Conservation (phyloP, 2,113 vertebrate species). For the Perognathus longimembris region DNA sequence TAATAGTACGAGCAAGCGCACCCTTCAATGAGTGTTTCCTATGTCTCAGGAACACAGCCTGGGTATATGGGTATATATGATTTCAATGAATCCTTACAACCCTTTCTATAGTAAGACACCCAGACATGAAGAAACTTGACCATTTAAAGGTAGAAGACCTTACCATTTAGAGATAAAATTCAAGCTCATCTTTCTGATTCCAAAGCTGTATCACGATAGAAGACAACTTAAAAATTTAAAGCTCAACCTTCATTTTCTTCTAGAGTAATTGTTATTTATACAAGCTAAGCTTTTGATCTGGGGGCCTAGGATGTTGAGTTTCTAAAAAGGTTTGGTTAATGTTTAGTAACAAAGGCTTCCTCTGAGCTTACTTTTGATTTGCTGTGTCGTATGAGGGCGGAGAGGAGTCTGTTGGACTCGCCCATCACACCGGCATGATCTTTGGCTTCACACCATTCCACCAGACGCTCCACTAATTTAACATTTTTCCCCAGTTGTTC, state of each 20-base stretch:
- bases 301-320: neutral
- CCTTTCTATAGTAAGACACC: neutral
- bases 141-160: neutral
- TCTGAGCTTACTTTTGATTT: conserved; percentile 94
- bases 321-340: neutral
- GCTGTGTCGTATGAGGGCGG: conserved; percentile 98
- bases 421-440: conserved; percentile 99
- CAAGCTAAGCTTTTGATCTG: neutral
- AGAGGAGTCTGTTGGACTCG: conserved; percentile 97
- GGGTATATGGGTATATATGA: neutral
- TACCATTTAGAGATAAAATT: neutral
- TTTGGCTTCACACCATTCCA: conserved; percentile 99
- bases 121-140: neutral
- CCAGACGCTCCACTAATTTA: conserved; percentile 94
- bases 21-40: neutral
- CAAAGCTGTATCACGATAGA: neutral
- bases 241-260: conserved; percentile 11
- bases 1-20: neutral
- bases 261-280: neutral
- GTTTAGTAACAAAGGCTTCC: neutral
- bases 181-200: conserved; percentile 2
- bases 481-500: conserved; percentile 96
- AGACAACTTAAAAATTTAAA: neutral
- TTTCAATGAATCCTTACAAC: neutral
- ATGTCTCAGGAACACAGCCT: neutral